Base-by-base conservation (phyloP, 2,888 invertebrate genomes). In the Hydrotaea diabolus region DNA sequence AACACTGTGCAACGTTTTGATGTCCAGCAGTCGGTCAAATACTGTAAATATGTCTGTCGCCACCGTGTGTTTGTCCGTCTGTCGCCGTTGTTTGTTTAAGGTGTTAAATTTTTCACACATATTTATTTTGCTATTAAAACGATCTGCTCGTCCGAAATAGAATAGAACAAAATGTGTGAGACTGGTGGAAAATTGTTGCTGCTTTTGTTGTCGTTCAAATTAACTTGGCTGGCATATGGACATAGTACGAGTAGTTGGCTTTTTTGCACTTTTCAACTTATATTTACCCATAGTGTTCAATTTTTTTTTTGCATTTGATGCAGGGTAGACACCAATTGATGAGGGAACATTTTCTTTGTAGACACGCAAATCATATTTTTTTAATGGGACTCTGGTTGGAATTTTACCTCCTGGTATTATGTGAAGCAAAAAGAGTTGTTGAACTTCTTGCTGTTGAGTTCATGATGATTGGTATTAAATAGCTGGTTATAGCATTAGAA, bases 91-190 rank as follows among this genome's bases (percentile, higher is more conserved):
- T 86, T 87, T 87, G 83, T 86, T 82, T 80, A 86, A 91, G 90
- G 90, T 90, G 90, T 91, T 90, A 90, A 88, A 90, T 87, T 89
- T 90, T 90, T 88, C 90, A 89, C 91, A 90, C 87, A 86, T 86
- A 84, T 82, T 79, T 80, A 80, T 80, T 77, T 77, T 83, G 83
- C 79, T 66, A 83, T 80, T 86, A 81, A 85, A 85, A 77, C 76
- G 78, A 85, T 81, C 81, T 85, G 36, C 76, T 43, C 43, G 1
- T 55, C 57, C 46, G 36, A 31, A 55, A 39, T 26, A 15, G 19
- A 31, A 7, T 2, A 1, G 46, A 66, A 64, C 75, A 73, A 81
- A 73, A 71, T 66, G 26, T 81, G 49, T 81, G 83, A 78, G 76
- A 80, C 76, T 81, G 72, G 66, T 39, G 39, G 78, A 85, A 85